phyloP scores from a whole-genome alignment of 2,888 invertebrate species.

The Physocephala rufipes region DNA sequence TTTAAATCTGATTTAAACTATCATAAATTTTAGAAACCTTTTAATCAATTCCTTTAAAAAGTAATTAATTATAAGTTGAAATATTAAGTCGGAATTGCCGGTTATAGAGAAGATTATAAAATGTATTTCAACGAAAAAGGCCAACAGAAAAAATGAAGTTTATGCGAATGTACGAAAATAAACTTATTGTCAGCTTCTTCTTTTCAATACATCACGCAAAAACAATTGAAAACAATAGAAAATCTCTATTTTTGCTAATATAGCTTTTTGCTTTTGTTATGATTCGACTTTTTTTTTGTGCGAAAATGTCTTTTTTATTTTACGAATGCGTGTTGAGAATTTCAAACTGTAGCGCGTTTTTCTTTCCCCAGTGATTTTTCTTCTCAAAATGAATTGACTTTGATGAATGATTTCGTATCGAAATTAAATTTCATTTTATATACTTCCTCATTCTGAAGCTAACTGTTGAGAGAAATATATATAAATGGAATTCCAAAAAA shows the following conservation, averaged over 20 bases:
- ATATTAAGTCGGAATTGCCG: not conserved
- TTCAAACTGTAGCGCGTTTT: too few relatives aligned
- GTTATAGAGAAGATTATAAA: not conserved
- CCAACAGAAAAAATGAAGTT: slow-evolving; percentile 1
- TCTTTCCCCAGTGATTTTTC: too few relatives aligned
- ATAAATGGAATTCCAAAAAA: slow-evolving; percentile 31
- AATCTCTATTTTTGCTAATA: slow-evolving; percentile 25
- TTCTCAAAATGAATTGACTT: too few relatives aligned
- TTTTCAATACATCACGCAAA: slow-evolving; percentile 26
- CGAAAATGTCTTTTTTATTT: slow-evolving; percentile 8
- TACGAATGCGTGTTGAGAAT: not conserved
- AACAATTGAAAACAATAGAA: slow-evolving; percentile 15
- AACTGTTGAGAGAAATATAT: slow-evolving; percentile 28
- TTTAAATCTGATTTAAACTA: not conserved
- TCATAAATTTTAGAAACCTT: too few relatives aligned
- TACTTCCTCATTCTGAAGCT: slow-evolving; percentile 11
- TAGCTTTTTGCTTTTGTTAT: slow-evolving; percentile 11
- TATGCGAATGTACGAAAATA: slow-evolving; percentile 35
- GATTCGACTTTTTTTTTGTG: not conserved
- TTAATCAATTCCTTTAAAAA: not conserved
- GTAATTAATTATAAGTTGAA: not conserved
- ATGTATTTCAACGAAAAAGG: slow-evolving; percentile 14
- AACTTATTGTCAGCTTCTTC: slow-evolving; percentile 37
- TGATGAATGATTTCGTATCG: slow-evolving; percentile 24
- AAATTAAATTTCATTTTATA: not conserved